These are phyloP conservation scores for Zootoca vivipara DNA, from an alignment of 2,113 vertebrate species.

Conservation along the genomic window DNA sequence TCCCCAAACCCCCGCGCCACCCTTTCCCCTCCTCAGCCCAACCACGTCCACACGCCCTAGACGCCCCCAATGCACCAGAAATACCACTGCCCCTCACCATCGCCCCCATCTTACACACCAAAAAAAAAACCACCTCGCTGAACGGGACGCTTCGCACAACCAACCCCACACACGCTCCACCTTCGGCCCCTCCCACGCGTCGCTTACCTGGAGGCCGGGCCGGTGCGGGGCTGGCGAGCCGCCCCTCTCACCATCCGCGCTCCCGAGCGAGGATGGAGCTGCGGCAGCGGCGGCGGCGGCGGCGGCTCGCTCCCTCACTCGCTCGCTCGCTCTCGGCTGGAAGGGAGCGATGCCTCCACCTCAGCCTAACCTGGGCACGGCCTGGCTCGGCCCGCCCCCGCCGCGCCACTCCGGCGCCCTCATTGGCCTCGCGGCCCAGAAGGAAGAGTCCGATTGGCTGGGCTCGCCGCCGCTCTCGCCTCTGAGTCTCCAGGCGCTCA, in stretches of 20 bases:
- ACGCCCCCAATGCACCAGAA: not conserved
- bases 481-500: not conserved
- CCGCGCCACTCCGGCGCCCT: not conserved
- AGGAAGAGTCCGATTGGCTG: not conserved
- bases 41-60: not conserved
- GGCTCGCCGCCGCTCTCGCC: not conserved
- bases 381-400: not conserved
- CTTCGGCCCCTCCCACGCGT: not conserved
- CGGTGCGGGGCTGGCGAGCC: constrained; percentile 22
- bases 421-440: not conserved
- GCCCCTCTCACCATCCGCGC: constrained; percentile 43
- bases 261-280: not conserved
- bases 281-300: not conserved
- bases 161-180: too few species aligned
- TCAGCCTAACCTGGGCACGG: constrained; percentile 20
- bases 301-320: not conserved
- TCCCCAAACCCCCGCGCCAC: too few species aligned
- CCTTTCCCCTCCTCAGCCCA: not conserved
- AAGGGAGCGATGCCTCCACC: constrained; percentile 9
- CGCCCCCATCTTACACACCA: too few species aligned
- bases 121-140: too few species aligned
- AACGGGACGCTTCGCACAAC: too few species aligned
- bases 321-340: not conserved
- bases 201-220: constrained; percentile 48
- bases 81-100: too few species aligned